Evolutionary conservation across 2,888 invertebrate genomes (phyloP), one percentile per base, ranked within the genome.

Genomic region (Spatulosminthurus flaviceps): DNA sequence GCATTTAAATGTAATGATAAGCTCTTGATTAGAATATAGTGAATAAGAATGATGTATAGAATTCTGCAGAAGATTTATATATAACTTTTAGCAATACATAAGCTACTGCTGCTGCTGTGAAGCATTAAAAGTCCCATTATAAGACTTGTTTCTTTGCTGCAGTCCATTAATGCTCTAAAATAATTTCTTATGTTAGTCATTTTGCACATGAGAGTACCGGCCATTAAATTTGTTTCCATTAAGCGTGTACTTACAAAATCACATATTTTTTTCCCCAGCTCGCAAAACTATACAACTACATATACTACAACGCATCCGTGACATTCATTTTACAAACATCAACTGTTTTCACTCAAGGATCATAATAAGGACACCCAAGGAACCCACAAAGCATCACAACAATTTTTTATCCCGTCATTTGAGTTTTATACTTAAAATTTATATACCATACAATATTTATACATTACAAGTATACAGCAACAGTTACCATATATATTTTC

Each of bases 201-300:
- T n/a, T 51, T 22, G 24, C 26, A 64, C 64, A 64, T 26, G 5
- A 13, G n/a, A n/a, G 24, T 64, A 64, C 2, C 24, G n/a, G 64
- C 64, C 13, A 24, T 64, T 64, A n/a, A 22, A 64, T 26, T 16
- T 64, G 26, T 64, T 64, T 64, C 22, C 11, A 64, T 64, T 64
- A 64, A 64, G 64, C 64, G 64, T 64, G 11, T 64, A 26, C 24
- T n/a, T n/a, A 64, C 22, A 64, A 9, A 34, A 24, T 64, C 64
- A 64, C 64, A 26, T 64, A 2, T 51, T 51, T 34, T 5, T 24
- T 24, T 22, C 64, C 64, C 7, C 64, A 64, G 16, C 51, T 51
- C 1, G 16, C 51, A n/a, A 51, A 5, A 16, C 1, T 16, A 51
- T 51, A 51, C 16, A 2, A 13, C 4, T 2, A 51, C 51, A 41